phyloP scores from a whole-genome alignment of 1,140 invertebrate species.

The Brachionus manjavacas region DNA sequence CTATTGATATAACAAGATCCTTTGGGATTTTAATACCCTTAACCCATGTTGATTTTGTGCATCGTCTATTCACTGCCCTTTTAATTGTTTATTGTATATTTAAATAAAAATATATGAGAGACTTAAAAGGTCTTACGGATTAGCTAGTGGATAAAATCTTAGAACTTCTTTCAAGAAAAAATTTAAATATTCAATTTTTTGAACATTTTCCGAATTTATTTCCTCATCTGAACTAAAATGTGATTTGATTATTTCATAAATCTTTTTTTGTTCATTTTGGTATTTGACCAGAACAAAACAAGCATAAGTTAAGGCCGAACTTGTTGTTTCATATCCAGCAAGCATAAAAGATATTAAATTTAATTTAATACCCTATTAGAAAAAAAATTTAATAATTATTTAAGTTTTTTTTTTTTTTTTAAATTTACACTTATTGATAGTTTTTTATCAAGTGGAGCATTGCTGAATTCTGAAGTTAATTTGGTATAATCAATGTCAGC shows the following conservation, averaged over 20 bases:
- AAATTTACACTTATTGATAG: not conserved
- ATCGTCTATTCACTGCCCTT: conserved; percentile 48
- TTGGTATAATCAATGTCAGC: conserved; percentile 42
- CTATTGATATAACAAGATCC: conserved; percentile 50
- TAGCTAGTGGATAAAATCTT: not conserved
- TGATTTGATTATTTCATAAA: conserved; percentile 55
- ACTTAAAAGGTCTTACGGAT: not conserved
- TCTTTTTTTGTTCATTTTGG: conserved; percentile 57
- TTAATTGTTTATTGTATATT: conserved; percentile 32
- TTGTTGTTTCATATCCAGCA: conserved; percentile 58
- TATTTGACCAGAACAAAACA: conserved; percentile 58
- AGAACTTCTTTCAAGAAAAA: conserved; percentile 27
- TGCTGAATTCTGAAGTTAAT: not conserved
- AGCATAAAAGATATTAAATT: conserved; percentile 51
- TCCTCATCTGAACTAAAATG: not conserved
- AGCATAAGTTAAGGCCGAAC: conserved; percentile 57
- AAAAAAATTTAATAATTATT: not conserved
- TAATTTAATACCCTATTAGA: conserved; percentile 48
- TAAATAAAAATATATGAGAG: not conserved
- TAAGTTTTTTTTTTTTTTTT: not conserved
- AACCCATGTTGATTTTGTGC: conserved; percentile 48
- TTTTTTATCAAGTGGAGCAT: not conserved
- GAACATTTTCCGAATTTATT: not conserved
- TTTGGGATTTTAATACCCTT: conserved; percentile 50
- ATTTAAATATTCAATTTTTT: conserved; percentile 23